These are phyloP conservation scores for Cyphomyrmex costatus DNA, from an alignment of 1,140 invertebrate genomes.

Conservation along the genomic window DNA sequence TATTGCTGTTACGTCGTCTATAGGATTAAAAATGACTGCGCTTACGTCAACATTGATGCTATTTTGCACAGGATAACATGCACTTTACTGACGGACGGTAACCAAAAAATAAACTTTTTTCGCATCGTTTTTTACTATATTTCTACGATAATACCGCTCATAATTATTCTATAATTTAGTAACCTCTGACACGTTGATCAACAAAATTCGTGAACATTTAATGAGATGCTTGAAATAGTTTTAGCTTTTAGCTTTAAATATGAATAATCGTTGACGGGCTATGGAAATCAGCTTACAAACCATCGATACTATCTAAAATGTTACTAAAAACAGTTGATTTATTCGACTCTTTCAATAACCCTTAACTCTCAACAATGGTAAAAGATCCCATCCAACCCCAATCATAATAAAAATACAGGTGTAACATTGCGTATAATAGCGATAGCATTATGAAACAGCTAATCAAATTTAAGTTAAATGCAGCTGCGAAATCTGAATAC, in stretches of 20 bases:
- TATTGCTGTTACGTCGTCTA: conserved; percentile 61
- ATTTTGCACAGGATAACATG: conserved; percentile 42
- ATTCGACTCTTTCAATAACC: neutral
- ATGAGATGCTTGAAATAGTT: neutral
- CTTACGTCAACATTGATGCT: conserved; percentile 54
- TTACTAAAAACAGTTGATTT: no score
- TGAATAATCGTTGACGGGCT: neutral
- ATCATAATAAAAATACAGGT: no score
- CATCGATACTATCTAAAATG: neutral
- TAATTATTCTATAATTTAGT: neutral
- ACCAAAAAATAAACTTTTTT: conserved; percentile 2
- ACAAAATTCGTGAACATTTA: neutral
- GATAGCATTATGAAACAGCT: no score
- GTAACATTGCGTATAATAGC: no score
- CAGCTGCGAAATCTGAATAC: no score
- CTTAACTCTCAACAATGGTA: neutral
- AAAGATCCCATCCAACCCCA: no score
- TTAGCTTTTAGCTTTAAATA: neutral
- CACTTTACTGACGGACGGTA: neutral
- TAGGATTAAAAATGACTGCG: conserved; percentile 62
- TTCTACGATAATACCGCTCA: neutral
- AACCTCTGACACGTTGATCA: conserved; percentile 4
- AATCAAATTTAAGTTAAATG: no score
- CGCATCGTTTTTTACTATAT: neutral
- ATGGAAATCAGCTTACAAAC: neutral